Percentiles rank a stretch among this genome's conserved stretches.
These are phyloP conservation scores for Chelon auratus DNA, from an alignment of 2,797 vertebrate genomes.

Conservation along the genomic window DNA sequence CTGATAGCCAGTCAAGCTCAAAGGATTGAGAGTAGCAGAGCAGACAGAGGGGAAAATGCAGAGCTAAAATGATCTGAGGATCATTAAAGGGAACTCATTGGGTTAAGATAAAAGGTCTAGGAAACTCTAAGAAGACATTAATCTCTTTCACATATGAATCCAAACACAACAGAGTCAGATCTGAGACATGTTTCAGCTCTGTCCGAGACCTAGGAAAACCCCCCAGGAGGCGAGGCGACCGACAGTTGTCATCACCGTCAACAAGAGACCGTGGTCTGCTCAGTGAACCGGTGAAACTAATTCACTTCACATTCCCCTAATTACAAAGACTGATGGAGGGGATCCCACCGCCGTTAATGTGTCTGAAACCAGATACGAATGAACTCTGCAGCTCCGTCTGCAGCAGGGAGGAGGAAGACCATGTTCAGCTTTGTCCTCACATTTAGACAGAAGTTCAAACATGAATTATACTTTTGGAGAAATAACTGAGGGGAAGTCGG, in stretches of 20 bases:
- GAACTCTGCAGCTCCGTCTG: constrained; percentile 9
- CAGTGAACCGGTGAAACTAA: constrained; percentile 48
- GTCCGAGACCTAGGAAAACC: not conserved
- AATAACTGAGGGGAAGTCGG: too few relatives aligned
- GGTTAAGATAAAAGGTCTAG: not conserved
- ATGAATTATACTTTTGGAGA: too few relatives aligned
- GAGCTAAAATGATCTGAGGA: not conserved
- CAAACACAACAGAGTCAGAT: not conserved
- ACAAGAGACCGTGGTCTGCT: constrained; percentile 26
- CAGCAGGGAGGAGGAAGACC: too few relatives aligned
- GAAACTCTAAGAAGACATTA: too few relatives aligned
- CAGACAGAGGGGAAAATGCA: not conserved
- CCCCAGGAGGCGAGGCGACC: not conserved
- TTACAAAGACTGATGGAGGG: constrained; percentile 52
- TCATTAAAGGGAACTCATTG: not conserved
- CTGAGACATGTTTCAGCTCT: not conserved
- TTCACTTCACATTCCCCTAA: constrained; percentile 70
- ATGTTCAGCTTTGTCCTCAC: too few relatives aligned
- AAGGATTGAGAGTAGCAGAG: not conserved
- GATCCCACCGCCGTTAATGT: not conserved
- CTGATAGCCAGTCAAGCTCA: not conserved
- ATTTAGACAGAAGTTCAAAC: too few relatives aligned
- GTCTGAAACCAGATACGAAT: constrained; percentile 4
- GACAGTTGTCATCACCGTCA: constrained; percentile 52
- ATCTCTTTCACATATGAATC: not conserved